Conservation (phyloP, 23 tunicate genomes). For the Ascidia mentula region DNA sequence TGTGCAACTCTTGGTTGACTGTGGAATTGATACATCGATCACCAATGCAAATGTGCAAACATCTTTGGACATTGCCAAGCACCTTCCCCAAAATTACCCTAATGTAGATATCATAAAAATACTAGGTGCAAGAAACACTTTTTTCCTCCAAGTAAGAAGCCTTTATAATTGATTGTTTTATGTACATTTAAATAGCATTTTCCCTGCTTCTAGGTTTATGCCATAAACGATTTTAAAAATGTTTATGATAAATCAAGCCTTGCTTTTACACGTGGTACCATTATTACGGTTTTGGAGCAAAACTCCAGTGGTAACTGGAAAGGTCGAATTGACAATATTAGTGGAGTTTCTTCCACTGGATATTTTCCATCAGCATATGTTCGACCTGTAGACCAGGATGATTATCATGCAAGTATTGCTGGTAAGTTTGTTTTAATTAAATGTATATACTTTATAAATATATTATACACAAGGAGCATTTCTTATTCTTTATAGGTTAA, state of each 20-base stretch:
- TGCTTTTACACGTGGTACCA: conserved; percentile 47
- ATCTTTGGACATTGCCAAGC: conserved; percentile 53
- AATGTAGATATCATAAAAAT: conserved; percentile 26
- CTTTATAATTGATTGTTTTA: neutral
- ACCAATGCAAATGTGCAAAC: conserved; percentile 42
- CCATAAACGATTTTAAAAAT: conserved; percentile 66
- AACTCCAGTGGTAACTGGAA: conserved; percentile 55
- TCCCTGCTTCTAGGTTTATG: conserved; percentile 29
- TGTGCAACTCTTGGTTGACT: conserved; percentile 50
- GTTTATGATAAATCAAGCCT: conserved; percentile 35
- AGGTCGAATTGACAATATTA: conserved; percentile 29
- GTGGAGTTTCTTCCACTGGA: conserved; percentile 37
- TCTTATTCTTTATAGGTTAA: too few species aligned
- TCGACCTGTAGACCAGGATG: conserved; percentile 6
- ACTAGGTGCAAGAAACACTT: conserved; percentile 27
- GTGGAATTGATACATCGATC: conserved; percentile 48
- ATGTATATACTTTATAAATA: too few species aligned
- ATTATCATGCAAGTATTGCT: conserved; percentile 10
- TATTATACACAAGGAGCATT: too few species aligned
- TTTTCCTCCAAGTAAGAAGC: conserved; percentile 30
- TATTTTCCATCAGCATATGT: conserved; percentile 53
- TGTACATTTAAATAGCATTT: neutral
- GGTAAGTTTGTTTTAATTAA: neutral
- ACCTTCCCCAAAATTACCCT: conserved; percentile 21
- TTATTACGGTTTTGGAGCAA: conserved; percentile 53